phyloP scores from a whole-genome alignment of 2,113 vertebrate genomes.

The Peromyscus maniculatus region DNA sequence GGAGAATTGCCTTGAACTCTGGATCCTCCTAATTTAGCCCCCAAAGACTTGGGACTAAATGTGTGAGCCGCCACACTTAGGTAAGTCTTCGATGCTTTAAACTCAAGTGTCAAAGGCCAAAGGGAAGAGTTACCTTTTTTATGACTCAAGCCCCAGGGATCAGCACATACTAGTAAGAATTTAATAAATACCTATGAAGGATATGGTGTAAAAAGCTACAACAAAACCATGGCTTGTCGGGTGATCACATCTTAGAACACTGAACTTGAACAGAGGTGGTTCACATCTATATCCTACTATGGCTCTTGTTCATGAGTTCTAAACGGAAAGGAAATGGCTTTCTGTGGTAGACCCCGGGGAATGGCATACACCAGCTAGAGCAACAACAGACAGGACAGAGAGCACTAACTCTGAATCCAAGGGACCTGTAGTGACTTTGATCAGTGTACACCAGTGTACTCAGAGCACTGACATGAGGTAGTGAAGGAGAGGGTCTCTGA shows the following conservation, averaged over 20 bases:
- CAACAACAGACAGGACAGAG: rapidly evolving
- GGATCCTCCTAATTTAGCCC: not conserved
- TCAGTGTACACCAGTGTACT: not conserved
- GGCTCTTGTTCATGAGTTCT: not conserved
- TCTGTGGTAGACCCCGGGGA: not conserved
- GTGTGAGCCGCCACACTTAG: too few relatives aligned
- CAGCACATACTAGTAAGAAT: not conserved
- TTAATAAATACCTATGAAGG: not conserved
- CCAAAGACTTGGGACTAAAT: too few relatives aligned
- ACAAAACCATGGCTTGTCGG: not conserved
- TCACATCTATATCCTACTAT: not conserved
- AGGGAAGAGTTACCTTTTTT: not conserved
- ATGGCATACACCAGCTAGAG: not conserved
- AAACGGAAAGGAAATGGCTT: not conserved
- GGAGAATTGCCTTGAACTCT: not conserved
- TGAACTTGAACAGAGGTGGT: not conserved
- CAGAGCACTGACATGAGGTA: rapidly evolving
- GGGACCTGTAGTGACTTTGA: too few relatives aligned
- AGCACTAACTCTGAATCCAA: too few relatives aligned
- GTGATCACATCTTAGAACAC: not conserved
- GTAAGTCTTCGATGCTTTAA: not conserved
- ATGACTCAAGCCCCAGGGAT: rapidly evolving
- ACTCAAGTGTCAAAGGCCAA: not conserved
- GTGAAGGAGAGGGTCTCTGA: not conserved
- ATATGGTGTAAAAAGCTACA: not conserved